Percentiles rank a stretch among this genome's conserved stretches.
Evolutionary conservation across 1,140 invertebrate genomes (phyloP).

Genomic region (Panagrolaimus sp.): DNA sequence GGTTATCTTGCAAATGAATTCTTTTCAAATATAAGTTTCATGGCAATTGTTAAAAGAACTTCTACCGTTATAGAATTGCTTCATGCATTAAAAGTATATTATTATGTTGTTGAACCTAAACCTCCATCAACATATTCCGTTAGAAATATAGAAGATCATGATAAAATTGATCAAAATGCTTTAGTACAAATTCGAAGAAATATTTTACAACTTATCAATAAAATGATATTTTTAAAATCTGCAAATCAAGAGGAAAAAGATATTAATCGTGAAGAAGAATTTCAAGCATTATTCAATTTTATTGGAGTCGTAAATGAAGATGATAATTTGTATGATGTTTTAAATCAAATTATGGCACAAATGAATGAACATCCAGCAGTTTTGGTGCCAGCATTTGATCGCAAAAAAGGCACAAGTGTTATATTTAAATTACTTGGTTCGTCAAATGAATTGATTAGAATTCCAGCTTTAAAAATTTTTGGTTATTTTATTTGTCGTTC

Average conservation of each 20-base stretch:
- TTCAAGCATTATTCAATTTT: conserved; percentile 96
- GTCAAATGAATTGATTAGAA: conserved; percentile 84
- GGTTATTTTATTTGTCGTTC: conserved; percentile 87
- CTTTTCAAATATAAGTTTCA: conserved; percentile 90
- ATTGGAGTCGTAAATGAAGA: conserved; percentile 94
- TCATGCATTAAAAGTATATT: conserved; percentile 96
- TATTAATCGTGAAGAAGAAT: conserved; percentile 81
- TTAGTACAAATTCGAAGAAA: conserved; percentile 44
- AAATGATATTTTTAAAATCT: conserved; percentile 31
- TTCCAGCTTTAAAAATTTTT: conserved; percentile 88
- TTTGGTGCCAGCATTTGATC: conserved; percentile 82
- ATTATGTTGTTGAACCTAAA: conserved; percentile 92
- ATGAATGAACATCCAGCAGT: conserved; percentile 96
- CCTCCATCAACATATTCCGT: conserved; percentile 70
- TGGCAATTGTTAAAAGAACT: conserved; percentile 88
- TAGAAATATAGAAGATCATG: conserved; percentile 64
- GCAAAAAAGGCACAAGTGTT: conserved; percentile 83
- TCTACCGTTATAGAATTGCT: conserved; percentile 95
- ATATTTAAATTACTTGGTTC: conserved; percentile 93
- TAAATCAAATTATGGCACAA: conserved; percentile 89
- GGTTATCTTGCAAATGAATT: conserved; percentile 96
- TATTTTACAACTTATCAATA: conserved; percentile 45
- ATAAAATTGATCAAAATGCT: conserved; percentile 16
- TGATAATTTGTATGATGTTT: conserved; percentile 94
- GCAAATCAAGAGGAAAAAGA: conserved; percentile 33